These are phyloP conservation scores for Eupithecia inturbata DNA, from an alignment of 2,888 invertebrate species.

Conservation along the genomic window DNA sequence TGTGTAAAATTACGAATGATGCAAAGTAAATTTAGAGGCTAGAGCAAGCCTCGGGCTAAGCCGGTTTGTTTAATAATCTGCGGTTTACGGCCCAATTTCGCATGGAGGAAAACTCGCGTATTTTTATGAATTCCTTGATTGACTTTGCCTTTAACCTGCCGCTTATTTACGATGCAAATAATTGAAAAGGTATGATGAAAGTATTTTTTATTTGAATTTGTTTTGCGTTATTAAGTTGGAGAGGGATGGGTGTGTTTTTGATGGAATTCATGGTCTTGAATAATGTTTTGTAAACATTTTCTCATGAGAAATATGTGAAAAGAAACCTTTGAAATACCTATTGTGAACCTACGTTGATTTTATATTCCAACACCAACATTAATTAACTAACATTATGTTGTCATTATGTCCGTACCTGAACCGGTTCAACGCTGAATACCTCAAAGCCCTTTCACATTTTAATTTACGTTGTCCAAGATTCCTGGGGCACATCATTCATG, in stretches of 20 bases:
- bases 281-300: not conserved
- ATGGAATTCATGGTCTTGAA: not conserved
- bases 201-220: slow-evolving; percentile 23
- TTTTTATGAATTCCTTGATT: slow-evolving; percentile 34
- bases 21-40: slow-evolving; percentile 8
- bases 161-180: slow-evolving; percentile 32
- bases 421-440: slow-evolving; percentile 12
- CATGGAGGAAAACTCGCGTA: slow-evolving; percentile 21
- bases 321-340: not conserved
- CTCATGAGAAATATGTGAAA: not conserved
- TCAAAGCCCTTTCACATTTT: slow-evolving; percentile 18
- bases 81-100: slow-evolving; percentile 24
- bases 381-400: not conserved
- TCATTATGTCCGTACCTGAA: not conserved
- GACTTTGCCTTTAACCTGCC: slow-evolving; percentile 25
- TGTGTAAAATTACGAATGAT: slow-evolving; percentile 10
- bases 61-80: slow-evolving; percentile 25
- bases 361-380: not conserved
- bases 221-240: slow-evolving; percentile 11
- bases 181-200: slow-evolving; percentile 32
- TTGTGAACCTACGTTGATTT: not conserved
- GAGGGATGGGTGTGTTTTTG: not conserved
- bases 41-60: slow-evolving; percentile 10
- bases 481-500: slow-evolving; percentile 47
- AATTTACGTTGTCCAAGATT: slow-evolving; percentile 35